These are phyloP conservation scores for Typhlomys cinereus DNA, from an alignment of 2,113 vertebrate species.

Conservation along the genomic window DNA sequence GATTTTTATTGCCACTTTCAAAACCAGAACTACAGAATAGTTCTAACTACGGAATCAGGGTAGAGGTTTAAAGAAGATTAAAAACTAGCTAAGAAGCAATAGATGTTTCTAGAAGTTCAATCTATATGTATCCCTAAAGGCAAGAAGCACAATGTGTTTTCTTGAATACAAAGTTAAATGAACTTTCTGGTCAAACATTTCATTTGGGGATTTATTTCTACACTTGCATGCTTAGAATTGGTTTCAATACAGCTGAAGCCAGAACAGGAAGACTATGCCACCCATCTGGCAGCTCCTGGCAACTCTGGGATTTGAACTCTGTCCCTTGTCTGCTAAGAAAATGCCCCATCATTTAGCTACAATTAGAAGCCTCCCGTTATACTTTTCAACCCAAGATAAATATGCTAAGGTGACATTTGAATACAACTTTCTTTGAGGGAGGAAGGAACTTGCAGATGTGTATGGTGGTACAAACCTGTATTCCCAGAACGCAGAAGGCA, in stretches of 20 bases:
- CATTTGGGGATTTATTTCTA: background rate
- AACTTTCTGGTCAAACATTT: background rate
- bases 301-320: too few species aligned
- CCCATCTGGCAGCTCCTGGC: too few species aligned
- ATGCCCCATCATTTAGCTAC: too few species aligned
- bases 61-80: background rate
- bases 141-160: background rate
- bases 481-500: accelerated
- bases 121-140: background rate
- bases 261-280: too few species aligned
- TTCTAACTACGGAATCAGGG: background rate
- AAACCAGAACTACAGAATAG: background rate
- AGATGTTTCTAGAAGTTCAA: background rate
- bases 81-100: background rate
- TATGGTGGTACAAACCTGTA: accelerated
- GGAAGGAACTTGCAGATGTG: background rate
- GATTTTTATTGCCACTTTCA: background rate
- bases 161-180: background rate
- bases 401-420: background rate
- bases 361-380: too few species aligned
- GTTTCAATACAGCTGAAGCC: accelerated
- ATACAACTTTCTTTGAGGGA: background rate
- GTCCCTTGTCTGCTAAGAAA: too few species aligned
- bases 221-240: background rate
- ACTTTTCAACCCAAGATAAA: too few species aligned